A percentile compares a stretch with the other conserved stretches of the same genome.
Conservation (phyloP, 2,113 vertebrate genomes). For the Maccullochella peelii region DNA sequence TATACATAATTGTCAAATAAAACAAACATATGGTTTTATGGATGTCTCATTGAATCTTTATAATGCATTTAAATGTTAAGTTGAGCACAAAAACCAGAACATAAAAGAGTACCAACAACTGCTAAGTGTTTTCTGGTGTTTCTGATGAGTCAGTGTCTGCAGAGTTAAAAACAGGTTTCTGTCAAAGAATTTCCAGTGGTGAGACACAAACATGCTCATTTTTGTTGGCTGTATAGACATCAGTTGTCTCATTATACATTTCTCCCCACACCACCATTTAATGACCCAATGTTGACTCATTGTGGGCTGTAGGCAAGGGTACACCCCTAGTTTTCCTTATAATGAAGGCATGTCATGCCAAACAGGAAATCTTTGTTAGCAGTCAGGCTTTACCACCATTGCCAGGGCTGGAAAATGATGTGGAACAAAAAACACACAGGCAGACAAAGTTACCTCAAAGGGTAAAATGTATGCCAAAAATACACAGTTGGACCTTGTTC, state of each 20-base stretch:
- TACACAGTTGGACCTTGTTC: constrained; percentile 1
- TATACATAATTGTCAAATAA: constrained; percentile 26
- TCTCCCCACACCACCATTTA: constrained; percentile 51
- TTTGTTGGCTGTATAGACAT: constrained; percentile 59
- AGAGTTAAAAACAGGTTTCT: constrained; percentile 58
- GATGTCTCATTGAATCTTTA: not conserved
- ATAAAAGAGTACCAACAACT: not conserved
- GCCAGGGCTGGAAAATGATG: constrained; percentile 45
- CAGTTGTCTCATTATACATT: constrained; percentile 47
- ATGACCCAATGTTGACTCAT: constrained; percentile 71
- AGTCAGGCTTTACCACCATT: constrained; percentile 41
- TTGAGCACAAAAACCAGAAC: not conserved
- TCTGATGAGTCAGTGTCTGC: constrained; percentile 74
- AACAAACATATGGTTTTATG: constrained; percentile 5
- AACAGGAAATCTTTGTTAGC: constrained; percentile 66
- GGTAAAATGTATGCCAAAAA: constrained; percentile 31
- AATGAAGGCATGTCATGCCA: constrained; percentile 58
- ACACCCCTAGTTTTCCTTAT: constrained; percentile 57
- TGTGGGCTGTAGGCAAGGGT: constrained; percentile 66
- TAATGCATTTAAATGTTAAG: constrained; percentile 20
- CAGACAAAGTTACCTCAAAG: constrained; percentile 42
- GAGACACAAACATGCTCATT: constrained; percentile 65
- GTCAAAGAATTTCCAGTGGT: constrained; percentile 78
- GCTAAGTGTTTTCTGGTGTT: constrained; percentile 56
- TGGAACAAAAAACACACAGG: constrained; percentile 60